A percentile compares a stretch with the other conserved stretches of the same genome.
These are phyloP conservation scores for Mastomys coucha DNA, from an alignment of 2,113 vertebrate species.

Conservation along the genomic window DNA sequence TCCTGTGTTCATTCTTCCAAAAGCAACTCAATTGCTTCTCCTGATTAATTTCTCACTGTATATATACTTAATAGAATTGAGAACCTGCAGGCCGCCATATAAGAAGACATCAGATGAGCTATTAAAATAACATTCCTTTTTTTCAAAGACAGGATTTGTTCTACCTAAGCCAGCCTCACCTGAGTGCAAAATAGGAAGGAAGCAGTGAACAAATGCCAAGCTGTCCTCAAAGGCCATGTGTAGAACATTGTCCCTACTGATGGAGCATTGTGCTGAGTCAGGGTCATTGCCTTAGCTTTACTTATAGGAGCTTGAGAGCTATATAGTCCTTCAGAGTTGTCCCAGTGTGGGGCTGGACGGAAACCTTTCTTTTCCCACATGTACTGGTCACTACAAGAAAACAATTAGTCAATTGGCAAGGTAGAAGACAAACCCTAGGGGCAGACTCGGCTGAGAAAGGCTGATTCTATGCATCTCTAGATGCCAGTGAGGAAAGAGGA, in stretches of 20 bases:
- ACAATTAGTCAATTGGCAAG: neutral
- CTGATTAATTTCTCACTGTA: constrained; percentile 35
- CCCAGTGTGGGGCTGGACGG: neutral
- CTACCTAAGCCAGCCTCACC: neutral
- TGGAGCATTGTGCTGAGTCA: neutral
- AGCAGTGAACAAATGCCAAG: neutral
- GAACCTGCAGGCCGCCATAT: neutral
- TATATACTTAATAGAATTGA: constrained; percentile 34
- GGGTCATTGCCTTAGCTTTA: neutral
- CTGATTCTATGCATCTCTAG: neutral
- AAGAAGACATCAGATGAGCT: constrained; percentile 17
- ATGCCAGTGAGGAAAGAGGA: neutral
- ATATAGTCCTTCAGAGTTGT: neutral
- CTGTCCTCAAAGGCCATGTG: neutral
- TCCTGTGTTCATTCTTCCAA: neutral
- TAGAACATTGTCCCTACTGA: accelerated
- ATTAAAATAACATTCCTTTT: constrained; percentile 33
- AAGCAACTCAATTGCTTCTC: constrained; percentile 1
- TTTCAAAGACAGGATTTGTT: neutral
- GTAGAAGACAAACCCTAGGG: neutral
- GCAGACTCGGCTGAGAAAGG: neutral
- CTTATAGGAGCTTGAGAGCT: neutral
- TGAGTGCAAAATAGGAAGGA: neutral
- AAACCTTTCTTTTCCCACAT: neutral
- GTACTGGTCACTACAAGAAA: neutral